Evolutionary conservation across 2,113 vertebrate species (phyloP).

Genomic region (Dryoscopus gambensis): DNA sequence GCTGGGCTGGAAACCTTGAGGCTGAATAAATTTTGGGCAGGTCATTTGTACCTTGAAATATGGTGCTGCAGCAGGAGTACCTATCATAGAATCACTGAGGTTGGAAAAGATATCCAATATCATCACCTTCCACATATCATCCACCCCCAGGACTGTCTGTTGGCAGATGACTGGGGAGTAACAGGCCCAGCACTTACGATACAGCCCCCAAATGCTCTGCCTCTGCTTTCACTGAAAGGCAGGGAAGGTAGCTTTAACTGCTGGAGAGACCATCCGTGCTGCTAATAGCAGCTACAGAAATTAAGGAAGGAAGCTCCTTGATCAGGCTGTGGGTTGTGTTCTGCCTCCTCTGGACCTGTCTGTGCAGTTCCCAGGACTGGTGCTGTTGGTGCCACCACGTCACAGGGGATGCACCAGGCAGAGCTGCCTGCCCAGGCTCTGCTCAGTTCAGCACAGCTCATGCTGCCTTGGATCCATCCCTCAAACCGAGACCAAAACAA

Average conservation of each 20-base stretch:
- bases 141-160: background rate
- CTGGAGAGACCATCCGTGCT: background rate
- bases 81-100: too few species aligned
- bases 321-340: background rate
- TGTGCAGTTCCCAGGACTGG: background rate
- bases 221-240: background rate
- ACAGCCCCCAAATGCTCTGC: background rate
- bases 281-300: background rate
- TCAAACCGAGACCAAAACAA: background rate
- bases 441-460: background rate
- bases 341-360: background rate
- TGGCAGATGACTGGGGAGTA: background rate
- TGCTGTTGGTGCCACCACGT: rapidly evolving
- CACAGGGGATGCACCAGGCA: background rate
- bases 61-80: background rate
- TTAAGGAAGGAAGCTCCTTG: background rate
- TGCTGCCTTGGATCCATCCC: background rate
- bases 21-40: background rate
- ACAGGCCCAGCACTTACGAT: background rate
- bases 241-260: background rate
- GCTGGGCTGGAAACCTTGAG: background rate
- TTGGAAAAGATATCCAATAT: background rate
- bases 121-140: background rate
- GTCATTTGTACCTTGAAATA: background rate
- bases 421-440: background rate